Conservation (phyloP, 2,888 invertebrate species). For the Chalcosyrphus nemorum region DNA sequence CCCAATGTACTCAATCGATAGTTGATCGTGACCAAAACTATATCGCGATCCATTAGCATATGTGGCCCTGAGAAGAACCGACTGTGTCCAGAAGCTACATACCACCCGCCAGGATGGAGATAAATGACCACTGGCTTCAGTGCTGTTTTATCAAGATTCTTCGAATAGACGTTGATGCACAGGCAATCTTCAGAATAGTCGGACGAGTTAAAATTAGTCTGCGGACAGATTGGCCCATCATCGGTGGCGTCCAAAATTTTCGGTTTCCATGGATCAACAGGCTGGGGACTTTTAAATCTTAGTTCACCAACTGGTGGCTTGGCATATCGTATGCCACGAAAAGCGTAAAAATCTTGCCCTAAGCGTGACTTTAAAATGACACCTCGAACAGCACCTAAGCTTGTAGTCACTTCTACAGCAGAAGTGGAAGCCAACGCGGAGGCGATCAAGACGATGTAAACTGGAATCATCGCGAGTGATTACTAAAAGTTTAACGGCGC, state of each 20-base stretch:
- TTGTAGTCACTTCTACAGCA: conserved; percentile 76
- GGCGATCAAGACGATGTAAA: conserved; percentile 6
- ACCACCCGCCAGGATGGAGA: conserved; percentile 87
- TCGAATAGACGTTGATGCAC: conserved; percentile 84
- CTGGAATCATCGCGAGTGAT: conserved; percentile 1
- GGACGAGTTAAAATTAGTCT: conserved; percentile 77
- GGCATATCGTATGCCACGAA: conserved; percentile 80
- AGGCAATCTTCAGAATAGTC: conserved; percentile 84
- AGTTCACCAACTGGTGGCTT: conserved; percentile 77
- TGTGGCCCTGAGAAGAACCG: conserved; percentile 82
- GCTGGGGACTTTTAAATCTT: conserved; percentile 81
- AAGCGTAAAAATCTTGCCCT: conserved; percentile 77
- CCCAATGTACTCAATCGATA: conserved; percentile 84
- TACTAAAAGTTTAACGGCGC: neutral
- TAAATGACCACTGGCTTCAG: conserved; percentile 85
- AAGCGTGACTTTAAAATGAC: conserved; percentile 75
- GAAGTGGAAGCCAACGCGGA: neutral
- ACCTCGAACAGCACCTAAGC: conserved; percentile 77
- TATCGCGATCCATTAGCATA: conserved; percentile 85
- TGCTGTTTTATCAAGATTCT: conserved; percentile 74
- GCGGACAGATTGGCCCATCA: conserved; percentile 84
- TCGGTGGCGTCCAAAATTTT: conserved; percentile 83
- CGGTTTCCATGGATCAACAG: conserved; percentile 82
- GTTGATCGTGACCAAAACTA: conserved; percentile 86
- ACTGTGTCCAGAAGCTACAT: conserved; percentile 84